phyloP scores from a whole-genome alignment of 1,140 invertebrate genomes.

The Prorops nasuta region DNA sequence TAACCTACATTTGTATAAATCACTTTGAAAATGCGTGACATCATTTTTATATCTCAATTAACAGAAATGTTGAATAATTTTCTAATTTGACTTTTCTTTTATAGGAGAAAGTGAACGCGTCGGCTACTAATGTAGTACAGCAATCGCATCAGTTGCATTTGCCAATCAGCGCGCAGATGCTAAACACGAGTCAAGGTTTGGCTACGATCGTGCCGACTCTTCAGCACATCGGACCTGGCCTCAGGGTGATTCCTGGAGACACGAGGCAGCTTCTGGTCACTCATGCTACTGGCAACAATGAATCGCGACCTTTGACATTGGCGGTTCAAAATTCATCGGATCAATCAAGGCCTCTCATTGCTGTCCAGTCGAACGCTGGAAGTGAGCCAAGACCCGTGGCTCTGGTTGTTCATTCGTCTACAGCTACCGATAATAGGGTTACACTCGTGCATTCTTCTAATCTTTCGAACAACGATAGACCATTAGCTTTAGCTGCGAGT shows the following conservation, averaged over 20 bases:
- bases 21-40: constrained; percentile 22
- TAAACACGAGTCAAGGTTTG: constrained; percentile 49
- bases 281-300: constrained; percentile 45
- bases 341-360: constrained; percentile 43
- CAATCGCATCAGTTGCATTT: constrained; percentile 49
- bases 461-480: constrained; percentile 50
- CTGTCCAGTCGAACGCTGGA: constrained; percentile 43
- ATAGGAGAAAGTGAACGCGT: constrained; percentile 40
- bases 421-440: constrained; percentile 52
- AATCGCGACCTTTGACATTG: constrained; percentile 40
- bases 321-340: constrained; percentile 40
- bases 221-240: constrained; percentile 45
- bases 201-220: constrained; percentile 52
- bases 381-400: constrained; percentile 50
- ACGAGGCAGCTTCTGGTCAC: constrained; percentile 49
- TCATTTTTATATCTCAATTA: not conserved
- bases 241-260: constrained; percentile 51
- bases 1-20: not conserved
- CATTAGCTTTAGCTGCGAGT: constrained; percentile 45
- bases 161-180: constrained; percentile 52
- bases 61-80: too few species aligned
- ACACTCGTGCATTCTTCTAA: constrained; percentile 54
- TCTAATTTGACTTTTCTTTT: constrained; percentile 14
- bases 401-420: constrained; percentile 51
- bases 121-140: constrained; percentile 34